Percentiles rank a stretch among this genome's conserved stretches.
phyloP scores from a whole-genome alignment of 2,113 vertebrate genomes.

The Nothoprocta perdicaria region DNA sequence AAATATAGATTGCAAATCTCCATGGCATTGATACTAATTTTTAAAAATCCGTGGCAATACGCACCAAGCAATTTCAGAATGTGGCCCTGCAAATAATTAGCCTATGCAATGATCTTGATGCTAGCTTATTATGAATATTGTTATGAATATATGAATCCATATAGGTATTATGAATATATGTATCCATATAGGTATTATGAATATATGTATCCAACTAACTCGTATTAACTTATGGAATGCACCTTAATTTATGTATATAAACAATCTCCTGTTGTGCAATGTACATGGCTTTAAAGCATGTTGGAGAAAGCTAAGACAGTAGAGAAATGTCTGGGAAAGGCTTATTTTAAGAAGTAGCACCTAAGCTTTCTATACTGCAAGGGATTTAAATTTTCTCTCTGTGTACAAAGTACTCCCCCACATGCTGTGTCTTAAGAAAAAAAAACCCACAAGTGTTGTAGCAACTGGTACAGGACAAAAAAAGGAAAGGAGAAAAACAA shows the following conservation, averaged over 20 bases:
- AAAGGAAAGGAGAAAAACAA: background rate
- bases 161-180: too few relatives aligned
- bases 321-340: background rate
- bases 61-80: background rate
- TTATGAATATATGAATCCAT: background rate
- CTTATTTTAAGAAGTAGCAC: background rate
- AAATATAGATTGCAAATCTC: too few relatives aligned
- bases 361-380: background rate
- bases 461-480: background rate
- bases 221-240: background rate
- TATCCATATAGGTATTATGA: background rate
- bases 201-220: background rate
- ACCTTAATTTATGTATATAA: constrained; percentile 16
- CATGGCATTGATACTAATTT: too few relatives aligned
- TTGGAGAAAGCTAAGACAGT: background rate
- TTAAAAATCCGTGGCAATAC: background rate
- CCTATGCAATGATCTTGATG: background rate
- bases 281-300: background rate
- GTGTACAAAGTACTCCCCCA: background rate
- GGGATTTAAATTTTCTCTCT: background rate
- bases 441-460: background rate
- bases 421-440: background rate
- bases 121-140: background rate
- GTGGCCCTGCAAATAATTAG: background rate
- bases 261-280: background rate